phyloP scores from a whole-genome alignment of 2,888 invertebrate genomes.

The Tanypteryx hageni region DNA sequence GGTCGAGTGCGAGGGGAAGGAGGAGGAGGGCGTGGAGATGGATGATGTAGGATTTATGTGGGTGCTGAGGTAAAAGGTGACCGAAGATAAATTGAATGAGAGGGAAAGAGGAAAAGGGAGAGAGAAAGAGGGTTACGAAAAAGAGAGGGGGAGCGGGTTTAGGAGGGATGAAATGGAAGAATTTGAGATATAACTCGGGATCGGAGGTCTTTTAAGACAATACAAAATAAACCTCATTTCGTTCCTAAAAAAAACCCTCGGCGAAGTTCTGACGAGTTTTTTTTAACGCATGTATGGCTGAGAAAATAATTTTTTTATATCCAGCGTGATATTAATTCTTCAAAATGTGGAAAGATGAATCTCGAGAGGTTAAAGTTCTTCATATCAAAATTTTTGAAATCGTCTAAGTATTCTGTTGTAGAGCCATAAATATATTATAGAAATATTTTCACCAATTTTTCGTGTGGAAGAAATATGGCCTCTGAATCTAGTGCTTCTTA shows the following conservation, averaged over 20 bases:
- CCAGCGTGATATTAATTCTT: too few species aligned
- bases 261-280: too few species aligned
- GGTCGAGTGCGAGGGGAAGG: not conserved
- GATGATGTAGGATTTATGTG: not conserved
- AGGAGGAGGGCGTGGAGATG: not conserved
- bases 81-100: conserved; percentile 36
- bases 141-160: not conserved
- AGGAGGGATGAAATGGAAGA: not conserved
- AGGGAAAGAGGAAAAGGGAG: not conserved
- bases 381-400: not conserved
- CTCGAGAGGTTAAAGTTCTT: too few species aligned
- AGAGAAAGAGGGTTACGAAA: not conserved
- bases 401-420: not conserved
- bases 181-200: conserved; percentile 22
- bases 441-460: too few species aligned
- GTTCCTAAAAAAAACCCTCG: not conserved
- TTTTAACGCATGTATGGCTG: too few species aligned
- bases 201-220: conserved; percentile 50
- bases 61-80: conserved; percentile 39
- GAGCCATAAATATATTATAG: not conserved
- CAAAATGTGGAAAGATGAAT: too few species aligned
- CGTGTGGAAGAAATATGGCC: too few species aligned
- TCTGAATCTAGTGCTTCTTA: too few species aligned
- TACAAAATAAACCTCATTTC: conserved; percentile 38
- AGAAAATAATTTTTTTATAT: too few species aligned